Conservation (phyloP, 2,888 invertebrate species). For the Thumatha senex region DNA sequence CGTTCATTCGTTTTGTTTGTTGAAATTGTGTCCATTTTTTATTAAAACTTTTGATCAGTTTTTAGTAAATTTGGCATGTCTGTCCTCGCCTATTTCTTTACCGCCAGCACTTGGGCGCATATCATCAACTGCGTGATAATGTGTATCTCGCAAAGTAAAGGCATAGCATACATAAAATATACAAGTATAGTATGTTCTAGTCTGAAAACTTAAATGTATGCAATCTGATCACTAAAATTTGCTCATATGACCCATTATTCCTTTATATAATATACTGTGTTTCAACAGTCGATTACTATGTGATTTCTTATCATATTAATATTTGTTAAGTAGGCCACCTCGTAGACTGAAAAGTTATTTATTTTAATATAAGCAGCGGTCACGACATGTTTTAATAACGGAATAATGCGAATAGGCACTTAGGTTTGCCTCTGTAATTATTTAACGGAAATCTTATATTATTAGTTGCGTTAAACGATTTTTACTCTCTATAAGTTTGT, state of each 20-base stretch:
- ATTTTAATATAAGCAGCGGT: conserved; percentile 40
- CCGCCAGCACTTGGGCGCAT: no score
- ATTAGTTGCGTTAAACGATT: conserved; percentile 6
- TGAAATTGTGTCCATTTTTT: no score
- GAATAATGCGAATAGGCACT: conserved; percentile 26
- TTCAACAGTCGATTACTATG: conserved; percentile 21
- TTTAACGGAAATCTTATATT: conserved; percentile 22
- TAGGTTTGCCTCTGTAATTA: conserved; percentile 25
- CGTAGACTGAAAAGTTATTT: conserved; percentile 28
- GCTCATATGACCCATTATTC: conserved; percentile 10
- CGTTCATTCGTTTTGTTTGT: no score
- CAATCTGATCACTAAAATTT: conserved; percentile 2
- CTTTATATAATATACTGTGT: conserved; percentile 16
- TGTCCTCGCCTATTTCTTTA: no score
- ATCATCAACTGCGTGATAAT: no score
- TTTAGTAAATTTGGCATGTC: no score
- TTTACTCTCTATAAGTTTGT: not conserved
- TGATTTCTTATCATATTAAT: conserved; percentile 35
- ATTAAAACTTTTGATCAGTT: no score
- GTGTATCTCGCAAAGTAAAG: no score
- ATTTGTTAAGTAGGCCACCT: conserved; percentile 33
- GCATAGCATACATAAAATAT: no score
- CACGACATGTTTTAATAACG: conserved; percentile 46
- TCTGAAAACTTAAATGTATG: not conserved
- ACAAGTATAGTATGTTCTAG: no score